phyloP scores from a whole-genome alignment of 2,888 invertebrate genomes.

The Agriopis aurantiaria region DNA sequence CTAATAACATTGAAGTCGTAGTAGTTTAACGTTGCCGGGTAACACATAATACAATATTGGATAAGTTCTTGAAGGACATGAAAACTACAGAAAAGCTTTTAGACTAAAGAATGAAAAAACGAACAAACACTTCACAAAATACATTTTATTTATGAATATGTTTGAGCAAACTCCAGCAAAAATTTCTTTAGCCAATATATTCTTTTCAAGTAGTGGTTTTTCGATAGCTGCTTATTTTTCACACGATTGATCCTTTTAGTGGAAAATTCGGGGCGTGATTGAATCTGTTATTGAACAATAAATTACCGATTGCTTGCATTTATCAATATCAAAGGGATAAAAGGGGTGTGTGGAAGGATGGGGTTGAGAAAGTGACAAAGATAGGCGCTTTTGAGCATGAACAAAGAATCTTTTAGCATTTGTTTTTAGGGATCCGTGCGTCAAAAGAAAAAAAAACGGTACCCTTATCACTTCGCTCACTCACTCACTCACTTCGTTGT shows the following conservation, averaged over 20 bases:
- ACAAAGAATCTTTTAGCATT: constrained; percentile 4
- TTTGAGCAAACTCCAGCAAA: constrained; percentile 6
- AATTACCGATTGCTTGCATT: constrained; percentile 43
- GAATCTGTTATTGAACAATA: constrained; percentile 46
- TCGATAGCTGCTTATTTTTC: constrained; percentile 40
- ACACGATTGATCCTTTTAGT: constrained; percentile 44
- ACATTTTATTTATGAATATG: constrained; percentile 26
- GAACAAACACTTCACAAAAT: not conserved
- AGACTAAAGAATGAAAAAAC: not conserved
- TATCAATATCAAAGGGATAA: constrained; percentile 42
- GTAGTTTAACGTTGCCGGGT: constrained; percentile 1
- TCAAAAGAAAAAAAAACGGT: too few species aligned
- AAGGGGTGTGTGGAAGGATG: constrained; percentile 35
- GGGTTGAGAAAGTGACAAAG: constrained; percentile 40
- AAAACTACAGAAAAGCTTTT: constrained; percentile 8
- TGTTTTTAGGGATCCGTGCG: not conserved
- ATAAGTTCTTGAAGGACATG: constrained; percentile 3
- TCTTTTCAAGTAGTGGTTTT: constrained; percentile 29
- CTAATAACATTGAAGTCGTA: not conserved
- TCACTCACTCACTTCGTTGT: too few species aligned
- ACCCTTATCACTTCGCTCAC: too few species aligned
- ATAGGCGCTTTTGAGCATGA: constrained; percentile 24
- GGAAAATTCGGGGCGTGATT: constrained; percentile 39
- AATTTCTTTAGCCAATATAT: constrained; percentile 20
- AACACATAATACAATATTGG: constrained; percentile 6